A percentile compares a stretch with the other conserved stretches of the same genome.
phyloP scores from a whole-genome alignment of 2,888 invertebrate genomes.

The Metacarcinus magister region DNA sequence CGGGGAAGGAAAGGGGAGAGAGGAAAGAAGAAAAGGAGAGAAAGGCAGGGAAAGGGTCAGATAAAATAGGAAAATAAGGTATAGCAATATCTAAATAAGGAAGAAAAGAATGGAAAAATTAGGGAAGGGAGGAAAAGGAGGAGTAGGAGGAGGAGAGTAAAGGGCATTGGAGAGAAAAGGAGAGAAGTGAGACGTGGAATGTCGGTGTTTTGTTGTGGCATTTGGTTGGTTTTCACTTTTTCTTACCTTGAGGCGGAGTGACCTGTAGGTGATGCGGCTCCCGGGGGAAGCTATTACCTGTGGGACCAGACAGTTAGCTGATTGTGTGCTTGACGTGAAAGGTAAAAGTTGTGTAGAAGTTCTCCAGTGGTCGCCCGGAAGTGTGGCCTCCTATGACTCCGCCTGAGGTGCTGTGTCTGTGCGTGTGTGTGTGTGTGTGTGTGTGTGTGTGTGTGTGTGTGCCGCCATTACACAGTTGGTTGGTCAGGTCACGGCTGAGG shows the following conservation, averaged over 20 bases:
- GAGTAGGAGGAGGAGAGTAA: not conserved
- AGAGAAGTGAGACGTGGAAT: not conserved
- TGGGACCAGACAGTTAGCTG: conserved; percentile 7
- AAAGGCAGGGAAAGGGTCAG: not conserved
- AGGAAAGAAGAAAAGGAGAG: not conserved
- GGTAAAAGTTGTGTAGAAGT: not conserved
- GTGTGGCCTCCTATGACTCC: conserved; percentile 1
- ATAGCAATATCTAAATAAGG: not conserved
- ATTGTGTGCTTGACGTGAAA: conserved; percentile 31
- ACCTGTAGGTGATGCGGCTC: conserved; percentile 6
- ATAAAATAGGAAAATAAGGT: not conserved
- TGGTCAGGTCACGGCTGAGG: not conserved
- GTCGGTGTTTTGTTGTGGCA: not conserved
- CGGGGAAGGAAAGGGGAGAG: not conserved
- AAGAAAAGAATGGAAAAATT: not conserved
- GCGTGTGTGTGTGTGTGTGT: too few relatives aligned
- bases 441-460: not conserved
- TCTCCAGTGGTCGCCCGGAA: not conserved
- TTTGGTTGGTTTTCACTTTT: conserved; percentile 26
- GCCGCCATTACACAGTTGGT: not conserved
- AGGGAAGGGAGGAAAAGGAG: not conserved
- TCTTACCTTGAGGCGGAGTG: not conserved
- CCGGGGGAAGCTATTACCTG: conserved; percentile 16
- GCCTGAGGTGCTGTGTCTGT: not conserved
- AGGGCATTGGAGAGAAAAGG: not conserved